A percentile compares a stretch with the other conserved stretches of the same genome.
These are phyloP conservation scores for Talpa occidentalis DNA, from an alignment of 2,113 vertebrate species.

Conservation along the genomic window DNA sequence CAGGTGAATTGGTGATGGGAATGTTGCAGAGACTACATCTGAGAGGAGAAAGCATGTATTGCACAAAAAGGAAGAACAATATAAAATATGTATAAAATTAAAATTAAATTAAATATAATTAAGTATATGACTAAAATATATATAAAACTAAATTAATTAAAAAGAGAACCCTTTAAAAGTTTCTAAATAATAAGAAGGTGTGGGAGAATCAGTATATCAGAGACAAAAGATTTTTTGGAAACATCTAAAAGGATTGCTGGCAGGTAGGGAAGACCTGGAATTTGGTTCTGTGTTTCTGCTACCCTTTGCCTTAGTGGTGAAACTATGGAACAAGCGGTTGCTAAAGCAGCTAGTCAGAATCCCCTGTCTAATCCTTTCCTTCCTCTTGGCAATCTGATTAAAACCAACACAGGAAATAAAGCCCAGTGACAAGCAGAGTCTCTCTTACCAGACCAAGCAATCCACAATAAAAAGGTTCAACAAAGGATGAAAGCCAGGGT, in stretches of 20 bases:
- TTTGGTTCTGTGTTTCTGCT: rapidly evolving
- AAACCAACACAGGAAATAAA: not conserved
- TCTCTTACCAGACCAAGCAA: not conserved
- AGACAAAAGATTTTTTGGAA: not conserved
- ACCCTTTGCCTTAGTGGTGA: not conserved
- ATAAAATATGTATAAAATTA: too few species aligned
- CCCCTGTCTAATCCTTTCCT: not conserved
- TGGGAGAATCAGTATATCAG: not conserved
- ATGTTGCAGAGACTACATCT: too few species aligned
- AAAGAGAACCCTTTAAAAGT: not conserved
- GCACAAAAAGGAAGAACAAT: too few species aligned
- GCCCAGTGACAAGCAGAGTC: not conserved
- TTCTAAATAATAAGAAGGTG: not conserved
- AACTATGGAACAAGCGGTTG: not conserved
- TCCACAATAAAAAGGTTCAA: not conserved
- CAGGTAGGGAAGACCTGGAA: not conserved
- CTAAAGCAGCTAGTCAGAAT: not conserved
- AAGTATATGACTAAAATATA: too few species aligned
- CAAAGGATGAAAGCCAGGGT: not conserved
- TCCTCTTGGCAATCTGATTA: not conserved
- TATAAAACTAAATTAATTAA: too few species aligned
- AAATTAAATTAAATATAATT: too few species aligned
- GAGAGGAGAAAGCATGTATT: too few species aligned
- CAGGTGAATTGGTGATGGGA: too few species aligned
- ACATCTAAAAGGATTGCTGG: not conserved